A percentile compares a stretch with the other conserved stretches of the same genome.
Conservation (phyloP, 2,888 invertebrate species). For the Pheosia tremula region DNA sequence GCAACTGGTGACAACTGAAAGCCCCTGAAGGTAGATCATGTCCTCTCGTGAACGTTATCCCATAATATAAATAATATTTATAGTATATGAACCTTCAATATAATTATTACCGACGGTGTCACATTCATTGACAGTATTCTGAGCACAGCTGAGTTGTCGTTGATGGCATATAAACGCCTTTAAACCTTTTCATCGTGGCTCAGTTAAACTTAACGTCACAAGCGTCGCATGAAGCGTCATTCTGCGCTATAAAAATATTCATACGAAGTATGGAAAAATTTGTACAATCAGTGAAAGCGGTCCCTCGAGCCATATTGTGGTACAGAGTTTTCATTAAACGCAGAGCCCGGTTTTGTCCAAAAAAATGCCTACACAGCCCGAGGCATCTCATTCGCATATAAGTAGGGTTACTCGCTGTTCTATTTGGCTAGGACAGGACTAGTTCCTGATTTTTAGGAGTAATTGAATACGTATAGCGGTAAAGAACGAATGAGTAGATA, state of each 20-base stretch:
- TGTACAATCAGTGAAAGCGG: conserved; percentile 76
- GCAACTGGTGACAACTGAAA: no score
- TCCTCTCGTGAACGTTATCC: no score
- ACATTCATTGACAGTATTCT: not conserved
- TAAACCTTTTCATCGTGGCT: conserved; percentile 44
- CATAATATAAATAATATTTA: no score
- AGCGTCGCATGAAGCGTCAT: conserved; percentile 36
- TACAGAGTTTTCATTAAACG: conserved; percentile 82
- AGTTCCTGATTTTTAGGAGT: not conserved
- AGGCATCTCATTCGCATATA: conserved; percentile 69
- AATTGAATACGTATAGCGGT: not conserved
- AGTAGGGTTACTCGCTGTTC: conserved; percentile 29
- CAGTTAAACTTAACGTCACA: conserved; percentile 42
- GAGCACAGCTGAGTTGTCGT: conserved; percentile 12
- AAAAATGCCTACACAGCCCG: conserved; percentile 70
- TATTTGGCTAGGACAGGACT: not conserved
- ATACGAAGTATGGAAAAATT: conserved; percentile 70
- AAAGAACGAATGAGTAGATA: not conserved
- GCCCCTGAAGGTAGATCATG: no score
- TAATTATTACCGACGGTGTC: no score
- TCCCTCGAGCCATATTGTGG: conserved; percentile 76
- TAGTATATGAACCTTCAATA: no score
- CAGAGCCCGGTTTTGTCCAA: conserved; percentile 67
- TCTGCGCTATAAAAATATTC: conserved; percentile 67
- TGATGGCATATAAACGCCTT: conserved; percentile 30